Evolutionary conservation across 2,888 invertebrate species (phyloP).

Genomic region (Bombylius major): DNA sequence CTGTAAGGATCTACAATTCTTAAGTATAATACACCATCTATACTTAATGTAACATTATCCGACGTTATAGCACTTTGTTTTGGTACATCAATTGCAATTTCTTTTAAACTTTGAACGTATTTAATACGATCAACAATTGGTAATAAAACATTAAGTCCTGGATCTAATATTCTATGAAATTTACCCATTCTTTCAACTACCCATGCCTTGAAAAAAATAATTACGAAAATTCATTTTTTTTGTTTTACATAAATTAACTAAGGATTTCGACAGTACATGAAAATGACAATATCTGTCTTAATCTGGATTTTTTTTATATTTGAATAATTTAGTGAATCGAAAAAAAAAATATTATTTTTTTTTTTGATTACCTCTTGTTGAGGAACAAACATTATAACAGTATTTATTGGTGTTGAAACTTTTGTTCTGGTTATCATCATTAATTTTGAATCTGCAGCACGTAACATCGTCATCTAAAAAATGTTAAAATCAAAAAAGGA

Average conservation of each 20-base stretch:
- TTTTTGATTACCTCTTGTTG: conserved; percentile 79
- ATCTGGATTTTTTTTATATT: not conserved
- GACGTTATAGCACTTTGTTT: conserved; percentile 96
- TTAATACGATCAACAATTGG: conserved; percentile 87
- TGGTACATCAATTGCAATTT: conserved; percentile 98
- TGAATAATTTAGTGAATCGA: not conserved
- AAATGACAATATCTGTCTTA: not conserved
- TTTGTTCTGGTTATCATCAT: conserved; percentile 13
- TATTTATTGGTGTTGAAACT: conserved; percentile 73
- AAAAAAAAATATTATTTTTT: not conserved
- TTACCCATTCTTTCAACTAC: conserved; percentile 97
- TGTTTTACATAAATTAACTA: not conserved
- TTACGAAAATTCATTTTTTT: not conserved
- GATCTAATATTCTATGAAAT: conserved; percentile 84
- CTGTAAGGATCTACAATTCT: conserved; percentile 87
- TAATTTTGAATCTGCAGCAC: not conserved
- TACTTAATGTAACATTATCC: conserved; percentile 92
- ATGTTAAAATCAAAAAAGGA: too few species aligned
- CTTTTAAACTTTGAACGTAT: conserved; percentile 97
- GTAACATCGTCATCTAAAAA: not conserved
- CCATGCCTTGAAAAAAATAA: conserved; percentile 59
- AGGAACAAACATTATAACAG: conserved; percentile 92
- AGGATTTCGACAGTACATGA: not conserved
- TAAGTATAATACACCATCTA: conserved; percentile 95
- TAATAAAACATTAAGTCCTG: conserved; percentile 84